Evolutionary conservation across 1,140 invertebrate genomes (phyloP).

Genomic region (Drosophila tropicalis): DNA sequence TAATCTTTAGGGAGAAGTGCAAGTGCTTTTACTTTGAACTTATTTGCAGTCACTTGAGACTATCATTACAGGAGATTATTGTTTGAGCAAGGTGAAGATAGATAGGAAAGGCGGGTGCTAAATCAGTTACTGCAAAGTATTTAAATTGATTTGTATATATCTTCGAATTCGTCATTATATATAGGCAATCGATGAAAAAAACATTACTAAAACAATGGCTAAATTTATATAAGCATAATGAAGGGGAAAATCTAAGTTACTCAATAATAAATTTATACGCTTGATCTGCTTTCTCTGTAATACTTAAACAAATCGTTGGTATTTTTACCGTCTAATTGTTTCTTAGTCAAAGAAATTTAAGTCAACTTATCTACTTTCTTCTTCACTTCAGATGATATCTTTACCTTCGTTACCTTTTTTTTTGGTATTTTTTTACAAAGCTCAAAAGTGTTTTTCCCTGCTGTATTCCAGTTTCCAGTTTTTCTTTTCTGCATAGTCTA

Average conservation of each 20-base stretch:
- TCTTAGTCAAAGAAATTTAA: too few relatives aligned
- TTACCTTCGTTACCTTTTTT: not conserved
- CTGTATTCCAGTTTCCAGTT: not conserved
- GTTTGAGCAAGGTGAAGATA: not conserved
- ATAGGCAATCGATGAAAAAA: too few relatives aligned
- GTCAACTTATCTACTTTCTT: too few relatives aligned
- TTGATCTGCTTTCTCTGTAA: too few relatives aligned
- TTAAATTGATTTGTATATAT: not conserved
- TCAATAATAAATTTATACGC: too few relatives aligned
- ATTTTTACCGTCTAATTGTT: too few relatives aligned
- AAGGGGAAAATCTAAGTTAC: too few relatives aligned
- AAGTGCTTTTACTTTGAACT: slow-evolving; percentile 28
- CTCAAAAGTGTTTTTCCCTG: not conserved
- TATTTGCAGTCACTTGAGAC: slow-evolving; percentile 34
- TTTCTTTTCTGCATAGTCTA: not conserved
- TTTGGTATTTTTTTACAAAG: not conserved
- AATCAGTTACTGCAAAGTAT: not conserved
- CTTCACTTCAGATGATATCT: not conserved
- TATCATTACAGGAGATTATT: slow-evolving; percentile 34
- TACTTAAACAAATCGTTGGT: too few relatives aligned
- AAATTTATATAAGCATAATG: too few relatives aligned
- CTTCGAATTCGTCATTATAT: too few relatives aligned
- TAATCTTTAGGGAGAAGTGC: slow-evolving; percentile 34
- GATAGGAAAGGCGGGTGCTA: not conserved
- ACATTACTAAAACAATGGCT: too few relatives aligned